Evolutionary conservation across 1,140 invertebrate species (phyloP), one percentile per base, ranked within the genome.

Genomic region (Trichomalopsis sarcophagae): DNA sequence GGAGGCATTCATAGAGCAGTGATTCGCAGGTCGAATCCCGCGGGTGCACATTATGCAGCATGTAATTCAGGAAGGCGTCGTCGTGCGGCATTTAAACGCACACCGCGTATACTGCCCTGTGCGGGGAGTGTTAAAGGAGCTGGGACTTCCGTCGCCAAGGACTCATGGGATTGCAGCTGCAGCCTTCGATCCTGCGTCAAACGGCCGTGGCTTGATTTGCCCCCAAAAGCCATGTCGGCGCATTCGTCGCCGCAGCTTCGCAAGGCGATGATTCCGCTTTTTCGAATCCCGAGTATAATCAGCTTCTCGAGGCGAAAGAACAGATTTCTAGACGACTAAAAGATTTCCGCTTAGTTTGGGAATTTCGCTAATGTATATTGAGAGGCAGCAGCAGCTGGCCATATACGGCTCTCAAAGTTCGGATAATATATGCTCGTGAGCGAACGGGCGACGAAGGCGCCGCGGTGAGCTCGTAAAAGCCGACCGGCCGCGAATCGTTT

Each of bases 361-460:
- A 62, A 62, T 7, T 62, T 1, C 2, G 7, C 17, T n/a, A 62
- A 62, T 62, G 55, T 17, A 36, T 36, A 36, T 36, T 62, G 17
- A 21, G 55, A 62, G 7, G 55, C 55, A 2, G 55, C 55, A 21
- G 55, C 55, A 62, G 55, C 17, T 62, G 55, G 55, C 21, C 36
- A 30, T n/a, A 36, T 6, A 23, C 13, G n/a, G 81, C 33, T 82
- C 30, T 82, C 62, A 82, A 75, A 75, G 81, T 30, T 6, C 81
- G 73, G 69, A 66, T 82, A 82, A 76, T 82, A n/a, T 76, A 82
- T 76, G 73, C 71, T 82, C 44, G 71, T 47, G 47, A 74, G 47
- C 68, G 47, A 17, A 2, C 47, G 47, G 17, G 55, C 55, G 69
- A 27, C 21, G 69, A 27, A 71, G 23, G 44, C 79, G 11, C 69